Percentiles rank a stretch among this genome's conserved stretches.
phyloP scores from a whole-genome alignment of 2,113 vertebrate species.

The Camelus dromedarius region DNA sequence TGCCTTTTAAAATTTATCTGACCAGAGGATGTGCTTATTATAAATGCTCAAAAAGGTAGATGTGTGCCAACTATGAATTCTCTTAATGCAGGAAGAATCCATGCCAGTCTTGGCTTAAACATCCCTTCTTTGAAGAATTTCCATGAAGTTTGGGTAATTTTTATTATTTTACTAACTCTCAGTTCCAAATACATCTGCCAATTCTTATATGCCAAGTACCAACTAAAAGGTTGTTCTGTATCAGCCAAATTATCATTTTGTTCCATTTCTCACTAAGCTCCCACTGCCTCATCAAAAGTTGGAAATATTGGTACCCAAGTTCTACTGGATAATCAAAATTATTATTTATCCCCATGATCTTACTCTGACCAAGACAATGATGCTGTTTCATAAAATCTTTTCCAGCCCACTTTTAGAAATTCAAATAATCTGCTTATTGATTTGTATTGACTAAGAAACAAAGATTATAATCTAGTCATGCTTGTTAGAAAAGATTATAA shows the following conservation, averaged over 20 bases:
- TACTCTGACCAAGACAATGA: not conserved
- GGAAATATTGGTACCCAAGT: not conserved
- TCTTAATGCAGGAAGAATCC: not conserved
- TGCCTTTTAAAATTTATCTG: not conserved
- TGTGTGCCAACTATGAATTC: constrained; percentile 18
- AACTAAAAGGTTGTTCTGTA: constrained; percentile 28
- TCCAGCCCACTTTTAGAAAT: not conserved
- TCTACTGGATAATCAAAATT: not conserved
- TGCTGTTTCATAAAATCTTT: not conserved
- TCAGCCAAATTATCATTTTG: constrained; percentile 53
- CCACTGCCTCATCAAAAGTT: not conserved
- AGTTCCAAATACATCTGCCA: constrained; percentile 59
- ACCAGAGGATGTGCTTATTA: not conserved
- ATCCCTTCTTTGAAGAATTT: constrained; percentile 49
- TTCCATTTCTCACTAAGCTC: not conserved
- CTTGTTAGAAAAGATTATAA: not conserved
- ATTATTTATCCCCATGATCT: not conserved
- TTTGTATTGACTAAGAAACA: not conserved
- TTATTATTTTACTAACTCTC: constrained; percentile 43
- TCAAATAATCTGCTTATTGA: not conserved
- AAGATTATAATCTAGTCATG: not conserved
- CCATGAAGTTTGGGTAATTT: constrained; percentile 14
- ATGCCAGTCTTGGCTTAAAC: constrained; percentile 25
- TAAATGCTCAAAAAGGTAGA: not conserved
- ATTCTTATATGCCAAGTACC: constrained; percentile 45